phyloP scores from a whole-genome alignment of 2,888 invertebrate genomes.

The Thysanoteuthis rhombus region DNA sequence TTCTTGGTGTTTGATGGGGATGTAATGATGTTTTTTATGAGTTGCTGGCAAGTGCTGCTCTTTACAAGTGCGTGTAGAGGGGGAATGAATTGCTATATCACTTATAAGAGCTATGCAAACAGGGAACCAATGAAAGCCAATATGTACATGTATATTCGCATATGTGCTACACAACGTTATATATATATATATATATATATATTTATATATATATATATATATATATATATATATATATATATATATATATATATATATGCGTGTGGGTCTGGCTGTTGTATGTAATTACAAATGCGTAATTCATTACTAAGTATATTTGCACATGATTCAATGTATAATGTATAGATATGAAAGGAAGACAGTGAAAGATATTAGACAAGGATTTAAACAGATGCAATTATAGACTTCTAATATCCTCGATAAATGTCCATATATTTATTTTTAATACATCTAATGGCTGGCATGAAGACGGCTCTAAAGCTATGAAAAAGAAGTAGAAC shows the following conservation, averaged over 20 bases:
- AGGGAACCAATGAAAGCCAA: no score
- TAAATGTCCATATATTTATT: not conserved
- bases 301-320: conserved; percentile 12
- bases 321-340: not conserved
- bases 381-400: not conserved
- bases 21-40: conserved; percentile 12
- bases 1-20: not conserved
- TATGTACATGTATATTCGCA: not conserved
- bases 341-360: not conserved
- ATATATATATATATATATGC: not conserved
- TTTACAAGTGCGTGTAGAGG: not conserved
- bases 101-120: not conserved
- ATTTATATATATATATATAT: not conserved
- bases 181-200: not conserved
- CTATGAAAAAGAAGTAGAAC: not conserved
- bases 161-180: no score
- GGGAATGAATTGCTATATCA: not conserved
- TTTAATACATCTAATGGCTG: not conserved
- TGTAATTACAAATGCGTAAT: not conserved
- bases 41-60: not conserved
- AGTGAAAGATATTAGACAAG: not conserved
- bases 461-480: not conserved
- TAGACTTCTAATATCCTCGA: not conserved
- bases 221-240: not conserved
- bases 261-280: not conserved